Evolutionary conservation across 1,140 invertebrate species (phyloP).

Genomic region (Berghia stephanieae): DNA sequence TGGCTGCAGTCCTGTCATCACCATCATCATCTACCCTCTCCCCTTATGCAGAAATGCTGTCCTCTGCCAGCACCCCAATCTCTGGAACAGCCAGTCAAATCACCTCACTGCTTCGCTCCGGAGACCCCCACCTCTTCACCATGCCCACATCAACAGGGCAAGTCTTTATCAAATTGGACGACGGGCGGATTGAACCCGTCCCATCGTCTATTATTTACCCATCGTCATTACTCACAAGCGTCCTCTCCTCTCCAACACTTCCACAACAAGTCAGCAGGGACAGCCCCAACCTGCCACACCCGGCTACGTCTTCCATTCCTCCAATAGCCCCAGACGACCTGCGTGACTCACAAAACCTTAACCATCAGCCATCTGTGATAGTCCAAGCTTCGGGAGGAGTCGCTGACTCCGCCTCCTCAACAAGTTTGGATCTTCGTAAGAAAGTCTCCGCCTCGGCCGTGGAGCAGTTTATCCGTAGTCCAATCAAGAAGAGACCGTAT

Average conservation of each 20-base stretch:
- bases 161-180: no score
- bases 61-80: no score
- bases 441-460: constrained; percentile 35
- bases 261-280: constrained; percentile 17
- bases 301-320: not conserved
- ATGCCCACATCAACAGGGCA: no score
- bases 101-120: constrained; percentile 14
- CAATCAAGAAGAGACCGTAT: constrained; percentile 64
- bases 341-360: constrained; percentile 20
- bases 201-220: not conserved
- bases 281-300: constrained; percentile 6
- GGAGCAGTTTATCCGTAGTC: constrained; percentile 57
- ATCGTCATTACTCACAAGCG: not conserved
- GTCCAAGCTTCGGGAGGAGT: no score
- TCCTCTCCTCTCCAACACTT: constrained; percentile 8
- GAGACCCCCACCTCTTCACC: constrained; percentile 21
- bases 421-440: constrained; percentile 57
- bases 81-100: not conserved
- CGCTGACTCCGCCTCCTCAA: no score
- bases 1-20: not conserved
- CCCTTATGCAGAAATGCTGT: no score
- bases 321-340: constrained; percentile 25
- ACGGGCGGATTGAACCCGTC: no score
- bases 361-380: constrained; percentile 53
- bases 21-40: not conserved